Conservation (phyloP, 2,888 invertebrate genomes). For the Osedax fenrisi region DNA sequence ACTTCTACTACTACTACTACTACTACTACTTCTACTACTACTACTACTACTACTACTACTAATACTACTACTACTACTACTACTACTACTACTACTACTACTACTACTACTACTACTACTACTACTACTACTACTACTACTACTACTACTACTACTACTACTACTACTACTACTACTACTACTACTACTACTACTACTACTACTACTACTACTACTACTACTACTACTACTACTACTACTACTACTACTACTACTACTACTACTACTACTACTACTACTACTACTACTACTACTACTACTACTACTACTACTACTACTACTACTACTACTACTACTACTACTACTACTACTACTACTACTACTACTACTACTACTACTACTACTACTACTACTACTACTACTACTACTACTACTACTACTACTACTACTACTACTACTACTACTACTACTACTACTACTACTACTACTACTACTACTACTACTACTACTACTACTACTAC, state of each 20-base stretch:
- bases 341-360: neutral
- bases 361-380: too few species aligned
- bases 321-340: conserved; percentile 4
- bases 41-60: too few species aligned
- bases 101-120: conserved; percentile 16
- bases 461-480: too few species aligned
- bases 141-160: conserved; percentile 18
- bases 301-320: neutral
- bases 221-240: conserved; percentile 21
- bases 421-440: too few species aligned
- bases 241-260: conserved; percentile 17
- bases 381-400: too few species aligned
- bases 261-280: conserved; percentile 10
- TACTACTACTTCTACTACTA: conserved; percentile 9
- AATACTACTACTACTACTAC: too few species aligned
- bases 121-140: conserved; percentile 9
- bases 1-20: neutral
- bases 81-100: conserved; percentile 20
- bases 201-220: conserved; percentile 23
- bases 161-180: conserved; percentile 24
- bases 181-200: conserved; percentile 21
- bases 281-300: conserved; percentile 10
- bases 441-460: too few species aligned
- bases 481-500: too few species aligned
- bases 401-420: too few species aligned